Percentiles rank a stretch among this genome's conserved stretches.
Conservation (phyloP, 1,140 invertebrate genomes). For the Nebria ingens region DNA sequence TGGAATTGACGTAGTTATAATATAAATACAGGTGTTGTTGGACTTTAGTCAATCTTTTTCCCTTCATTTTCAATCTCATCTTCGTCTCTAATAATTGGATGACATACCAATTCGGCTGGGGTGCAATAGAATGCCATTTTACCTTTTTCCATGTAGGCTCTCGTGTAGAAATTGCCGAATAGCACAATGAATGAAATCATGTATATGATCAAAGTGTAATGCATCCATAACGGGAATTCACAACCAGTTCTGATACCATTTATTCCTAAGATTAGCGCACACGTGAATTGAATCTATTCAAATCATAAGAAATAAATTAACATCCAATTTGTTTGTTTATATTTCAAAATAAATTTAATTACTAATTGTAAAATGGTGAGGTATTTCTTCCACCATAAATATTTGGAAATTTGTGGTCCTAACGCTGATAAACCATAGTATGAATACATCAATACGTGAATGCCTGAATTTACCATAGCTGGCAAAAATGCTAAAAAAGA, state of each 20-base stretch:
- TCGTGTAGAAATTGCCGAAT: slow-evolving; percentile 85
- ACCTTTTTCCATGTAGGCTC: slow-evolving; percentile 68
- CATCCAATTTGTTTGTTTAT: too few relatives aligned
- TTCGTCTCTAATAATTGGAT: background rate
- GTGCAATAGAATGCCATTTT: slow-evolving; percentile 15
- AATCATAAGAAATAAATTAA: slow-evolving; percentile 14
- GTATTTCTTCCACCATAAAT: slow-evolving; percentile 92
- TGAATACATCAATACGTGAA: slow-evolving; percentile 88
- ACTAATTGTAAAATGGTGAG: slow-evolving; percentile 74
- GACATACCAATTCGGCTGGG: background rate
- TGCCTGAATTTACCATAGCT: slow-evolving; percentile 81
- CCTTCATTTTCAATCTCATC: background rate
- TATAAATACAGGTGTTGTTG: too few relatives aligned
- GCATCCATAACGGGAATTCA: slow-evolving; percentile 89
- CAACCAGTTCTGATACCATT: slow-evolving; percentile 76
- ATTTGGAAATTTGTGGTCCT: slow-evolving; percentile 65
- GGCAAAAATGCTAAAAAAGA: slow-evolving; percentile 65
- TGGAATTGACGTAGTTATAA: too few relatives aligned
- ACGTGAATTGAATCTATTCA: slow-evolving; percentile 71
- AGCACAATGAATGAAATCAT: slow-evolving; percentile 84
- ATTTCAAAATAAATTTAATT: slow-evolving; percentile 19
- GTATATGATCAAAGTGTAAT: slow-evolving; percentile 81
- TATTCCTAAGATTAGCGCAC: slow-evolving; percentile 68
- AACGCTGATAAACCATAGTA: slow-evolving; percentile 82
- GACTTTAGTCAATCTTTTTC: background rate